Conservation (phyloP, 2,797 vertebrate species). For the Myotis myotis region DNA sequence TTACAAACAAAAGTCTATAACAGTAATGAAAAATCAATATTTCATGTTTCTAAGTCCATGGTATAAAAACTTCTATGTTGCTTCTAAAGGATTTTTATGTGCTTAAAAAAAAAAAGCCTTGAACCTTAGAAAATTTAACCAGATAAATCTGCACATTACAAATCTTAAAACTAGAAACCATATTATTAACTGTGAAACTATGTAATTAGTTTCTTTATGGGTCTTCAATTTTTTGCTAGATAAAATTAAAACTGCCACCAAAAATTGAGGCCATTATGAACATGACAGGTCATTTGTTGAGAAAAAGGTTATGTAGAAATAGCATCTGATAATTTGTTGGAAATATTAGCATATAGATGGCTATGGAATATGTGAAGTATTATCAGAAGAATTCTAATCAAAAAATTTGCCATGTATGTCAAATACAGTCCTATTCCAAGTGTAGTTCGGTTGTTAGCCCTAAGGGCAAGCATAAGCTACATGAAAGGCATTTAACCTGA, state of each 20-base stretch:
- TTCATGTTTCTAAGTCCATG: background rate
- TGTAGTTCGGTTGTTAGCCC: background rate
- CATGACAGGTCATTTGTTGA: constrained; percentile 83
- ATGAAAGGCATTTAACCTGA: constrained; percentile 8
- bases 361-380: constrained; percentile 80
- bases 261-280: constrained; percentile 80
- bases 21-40: constrained; percentile 40
- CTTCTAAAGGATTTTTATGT: constrained; percentile 48
- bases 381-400: constrained; percentile 81
- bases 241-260: constrained; percentile 82
- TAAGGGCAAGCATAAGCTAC: background rate
- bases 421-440: constrained; percentile 46
- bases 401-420: constrained; percentile 75
- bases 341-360: constrained; percentile 87
- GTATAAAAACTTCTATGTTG: constrained; percentile 36
- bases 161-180: constrained; percentile 81
- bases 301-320: constrained; percentile 79
- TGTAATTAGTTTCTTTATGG: constrained; percentile 85
- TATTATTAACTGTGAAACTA: constrained; percentile 83
- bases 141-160: constrained; percentile 73
- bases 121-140: constrained; percentile 67
- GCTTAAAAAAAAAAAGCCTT: constrained; percentile 24
- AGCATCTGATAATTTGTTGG: constrained; percentile 84
- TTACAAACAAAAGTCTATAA: constrained; percentile 38
- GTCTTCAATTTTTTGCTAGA: constrained; percentile 79